Conservation (phyloP, 2,797 vertebrate species). For the Darevskia mixta region DNA sequence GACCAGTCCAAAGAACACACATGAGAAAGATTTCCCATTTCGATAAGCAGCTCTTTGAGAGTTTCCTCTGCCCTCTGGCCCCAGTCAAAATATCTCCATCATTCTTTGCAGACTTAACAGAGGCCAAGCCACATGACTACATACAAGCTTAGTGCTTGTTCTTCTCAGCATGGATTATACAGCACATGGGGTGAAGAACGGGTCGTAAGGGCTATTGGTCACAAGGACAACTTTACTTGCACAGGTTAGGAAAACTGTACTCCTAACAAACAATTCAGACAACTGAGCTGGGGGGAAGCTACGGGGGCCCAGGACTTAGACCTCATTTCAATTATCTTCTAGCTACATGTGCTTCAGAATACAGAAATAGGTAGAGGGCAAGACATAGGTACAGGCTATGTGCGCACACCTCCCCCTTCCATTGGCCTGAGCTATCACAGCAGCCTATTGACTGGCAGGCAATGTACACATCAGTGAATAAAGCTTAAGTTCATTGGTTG, state of each 20-base stretch:
- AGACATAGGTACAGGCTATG: not conserved
- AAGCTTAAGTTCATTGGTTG: not conserved
- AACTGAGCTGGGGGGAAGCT: not conserved
- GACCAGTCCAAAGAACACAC: not conserved
- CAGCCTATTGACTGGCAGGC: not conserved
- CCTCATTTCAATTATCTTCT: not conserved
- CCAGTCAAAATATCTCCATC: conserved; percentile 1
- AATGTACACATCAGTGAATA: conserved; percentile 38
- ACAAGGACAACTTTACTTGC: not conserved
- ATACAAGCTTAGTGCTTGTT: not conserved
- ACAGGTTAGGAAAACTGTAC: not conserved
- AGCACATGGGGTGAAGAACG: not conserved
- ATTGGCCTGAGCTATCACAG: not conserved
- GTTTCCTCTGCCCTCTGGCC: not conserved
- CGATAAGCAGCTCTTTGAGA: conserved; percentile 8
- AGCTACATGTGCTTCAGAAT: not conserved
- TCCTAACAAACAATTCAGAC: not conserved
- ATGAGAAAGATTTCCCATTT: conserved; percentile 10
- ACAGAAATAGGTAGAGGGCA: not conserved
- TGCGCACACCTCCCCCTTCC: not conserved
- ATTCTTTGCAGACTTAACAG: conserved; percentile 4
- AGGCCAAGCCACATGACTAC: not conserved
- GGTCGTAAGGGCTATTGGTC: not conserved
- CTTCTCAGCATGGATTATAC: not conserved
- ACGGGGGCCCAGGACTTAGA: not conserved